These are phyloP conservation scores for Thymallus thymallus DNA, from an alignment of 2,113 vertebrate species.

Conservation along the genomic window DNA sequence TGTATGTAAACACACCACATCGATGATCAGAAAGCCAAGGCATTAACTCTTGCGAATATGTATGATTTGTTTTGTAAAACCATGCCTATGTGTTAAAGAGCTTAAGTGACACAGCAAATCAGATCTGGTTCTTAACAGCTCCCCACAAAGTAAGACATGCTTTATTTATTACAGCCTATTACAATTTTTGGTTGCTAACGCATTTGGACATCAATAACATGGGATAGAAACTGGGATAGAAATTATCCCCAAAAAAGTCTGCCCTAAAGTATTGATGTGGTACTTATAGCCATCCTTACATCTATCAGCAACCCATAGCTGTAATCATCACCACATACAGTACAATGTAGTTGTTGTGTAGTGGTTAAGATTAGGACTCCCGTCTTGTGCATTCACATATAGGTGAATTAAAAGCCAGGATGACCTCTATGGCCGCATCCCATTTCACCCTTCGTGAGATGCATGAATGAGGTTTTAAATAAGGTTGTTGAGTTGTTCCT, in stretches of 20 bases:
- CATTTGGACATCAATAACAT: neutral
- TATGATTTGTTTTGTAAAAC: conserved; percentile 2
- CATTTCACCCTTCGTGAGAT: neutral
- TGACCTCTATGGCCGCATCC: neutral
- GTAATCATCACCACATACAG: neutral
- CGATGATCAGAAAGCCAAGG: conserved; percentile 42
- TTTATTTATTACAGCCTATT: neutral
- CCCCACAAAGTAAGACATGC: neutral
- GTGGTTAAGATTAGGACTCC: neutral
- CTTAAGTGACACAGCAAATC: too few relatives aligned
- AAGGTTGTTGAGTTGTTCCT: neutral
- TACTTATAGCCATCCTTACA: neutral
- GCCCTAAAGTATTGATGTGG: neutral
- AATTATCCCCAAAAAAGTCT: neutral
- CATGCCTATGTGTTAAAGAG: neutral
- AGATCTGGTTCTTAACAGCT: neutral
- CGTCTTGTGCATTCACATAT: neutral
- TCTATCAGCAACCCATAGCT: neutral
- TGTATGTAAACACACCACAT: conserved; percentile 44
- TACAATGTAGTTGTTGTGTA: neutral
- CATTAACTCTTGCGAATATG: conserved; percentile 23
- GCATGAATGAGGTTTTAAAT: neutral
- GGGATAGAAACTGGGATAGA: neutral
- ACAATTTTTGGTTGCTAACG: neutral
- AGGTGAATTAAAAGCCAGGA: neutral